phyloP scores from a whole-genome alignment of 2,888 invertebrate genomes.

The Noctua janthe region DNA sequence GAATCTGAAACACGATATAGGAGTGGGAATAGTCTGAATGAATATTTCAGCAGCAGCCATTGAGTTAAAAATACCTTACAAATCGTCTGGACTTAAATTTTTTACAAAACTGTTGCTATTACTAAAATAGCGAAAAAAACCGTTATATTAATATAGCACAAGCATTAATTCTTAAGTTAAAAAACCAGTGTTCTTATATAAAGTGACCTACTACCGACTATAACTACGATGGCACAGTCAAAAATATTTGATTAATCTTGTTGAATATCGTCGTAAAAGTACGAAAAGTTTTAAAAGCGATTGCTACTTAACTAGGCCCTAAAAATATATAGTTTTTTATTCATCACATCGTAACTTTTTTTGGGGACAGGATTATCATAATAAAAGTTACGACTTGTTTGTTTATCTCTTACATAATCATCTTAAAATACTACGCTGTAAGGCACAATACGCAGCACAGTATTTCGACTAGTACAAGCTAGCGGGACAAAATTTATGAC shows the following conservation, averaged over 20 bases:
- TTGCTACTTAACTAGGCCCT: too few species aligned
- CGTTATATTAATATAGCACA: background rate
- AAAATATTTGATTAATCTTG: background rate
- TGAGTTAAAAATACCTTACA: background rate
- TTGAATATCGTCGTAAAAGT: background rate
- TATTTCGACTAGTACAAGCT: too few species aligned
- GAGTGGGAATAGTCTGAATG: background rate
- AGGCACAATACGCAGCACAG: background rate
- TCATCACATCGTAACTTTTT: background rate
- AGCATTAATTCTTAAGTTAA: background rate
- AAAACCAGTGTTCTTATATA: background rate
- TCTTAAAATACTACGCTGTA: constrained; percentile 22
- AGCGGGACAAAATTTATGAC: too few species aligned
- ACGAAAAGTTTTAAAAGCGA: background rate
- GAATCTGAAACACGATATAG: background rate
- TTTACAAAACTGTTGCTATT: background rate
- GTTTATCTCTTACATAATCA: background rate
- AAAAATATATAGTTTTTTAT: background rate
- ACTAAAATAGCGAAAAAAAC: background rate
- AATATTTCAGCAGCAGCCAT: background rate
- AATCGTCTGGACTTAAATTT: background rate
- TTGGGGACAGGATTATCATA: background rate
- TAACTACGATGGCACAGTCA: too few species aligned
- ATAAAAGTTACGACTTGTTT: background rate
- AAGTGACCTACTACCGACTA: background rate